Conservation (phyloP, 1,140 invertebrate genomes). For the honey bee (Apis mellifera) region DNA sequence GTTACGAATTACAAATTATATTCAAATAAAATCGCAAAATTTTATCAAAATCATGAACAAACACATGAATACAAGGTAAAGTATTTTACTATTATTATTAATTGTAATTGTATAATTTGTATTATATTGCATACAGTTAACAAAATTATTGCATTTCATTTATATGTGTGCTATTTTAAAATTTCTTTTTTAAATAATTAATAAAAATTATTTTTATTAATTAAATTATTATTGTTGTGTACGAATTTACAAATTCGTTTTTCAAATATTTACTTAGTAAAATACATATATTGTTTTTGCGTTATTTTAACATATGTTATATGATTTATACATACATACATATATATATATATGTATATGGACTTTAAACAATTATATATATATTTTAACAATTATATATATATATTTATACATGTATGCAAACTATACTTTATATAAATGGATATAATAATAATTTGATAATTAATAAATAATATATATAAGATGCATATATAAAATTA, state of each 20-base stretch:
- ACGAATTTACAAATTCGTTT: constrained; percentile 1
- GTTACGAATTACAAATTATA: constrained; percentile 54
- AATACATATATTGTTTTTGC: no score
- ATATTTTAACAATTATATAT: no score
- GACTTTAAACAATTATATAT: constrained; percentile 22
- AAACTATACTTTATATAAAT: not conserved
- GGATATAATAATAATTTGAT: not conserved
- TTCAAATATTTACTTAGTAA: not conserved
- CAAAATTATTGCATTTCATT: not conserved
- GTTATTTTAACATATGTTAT: no score
- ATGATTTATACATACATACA: no score
- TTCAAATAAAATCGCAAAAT: constrained; percentile 42
- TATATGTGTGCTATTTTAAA: not conserved
- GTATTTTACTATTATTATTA: not conserved
- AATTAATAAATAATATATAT: not conserved
- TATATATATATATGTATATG: not conserved
- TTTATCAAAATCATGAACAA: constrained; percentile 54
- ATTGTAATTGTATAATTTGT: not conserved
- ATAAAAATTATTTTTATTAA: not conserved
- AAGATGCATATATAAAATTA: not conserved
- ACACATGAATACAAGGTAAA: constrained; percentile 59
- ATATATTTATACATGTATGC: not conserved
- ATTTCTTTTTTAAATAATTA: not conserved
- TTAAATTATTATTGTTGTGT: not conserved
- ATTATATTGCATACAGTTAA: not conserved